phyloP scores from a whole-genome alignment of 2,113 vertebrate genomes.

The Pachyramphus minor region DNA sequence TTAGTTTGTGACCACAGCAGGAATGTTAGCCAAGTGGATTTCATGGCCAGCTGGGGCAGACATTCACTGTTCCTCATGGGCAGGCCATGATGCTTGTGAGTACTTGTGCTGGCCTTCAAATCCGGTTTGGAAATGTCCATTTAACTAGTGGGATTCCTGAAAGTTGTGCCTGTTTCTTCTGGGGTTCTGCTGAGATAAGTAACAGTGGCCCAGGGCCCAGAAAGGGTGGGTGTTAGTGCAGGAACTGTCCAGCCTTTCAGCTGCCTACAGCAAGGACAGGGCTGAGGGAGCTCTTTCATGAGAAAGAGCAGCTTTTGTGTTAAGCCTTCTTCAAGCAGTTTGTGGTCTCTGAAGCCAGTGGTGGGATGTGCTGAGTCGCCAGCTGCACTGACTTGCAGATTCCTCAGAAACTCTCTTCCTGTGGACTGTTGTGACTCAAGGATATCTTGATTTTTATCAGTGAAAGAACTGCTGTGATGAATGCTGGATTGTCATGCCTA shows the following conservation, averaged over 20 bases:
- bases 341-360: neutral
- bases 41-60: neutral
- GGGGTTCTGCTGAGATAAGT: neutral
- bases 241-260: neutral
- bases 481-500: neutral
- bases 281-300: neutral
- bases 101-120: neutral
- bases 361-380: neutral
- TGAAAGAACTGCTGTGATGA: neutral
- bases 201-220: neutral
- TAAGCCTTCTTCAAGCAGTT: rapidly evolving
- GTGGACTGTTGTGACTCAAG: neutral
- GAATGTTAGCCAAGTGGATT: constrained; percentile 2
- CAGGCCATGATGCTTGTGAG: neutral
- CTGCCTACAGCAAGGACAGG: too few species aligned
- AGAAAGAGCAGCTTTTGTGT: neutral
- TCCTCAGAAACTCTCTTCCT: neutral
- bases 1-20: constrained; percentile 7
- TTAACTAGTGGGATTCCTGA: neutral
- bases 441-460: neutral
- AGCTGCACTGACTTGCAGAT: neutral
- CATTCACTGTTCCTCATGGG: neutral
- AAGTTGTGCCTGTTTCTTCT: neutral
- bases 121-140: neutral
- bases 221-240: neutral